Conservation (phyloP, 2,888 invertebrate genomes). For the Lypha dubia region DNA sequence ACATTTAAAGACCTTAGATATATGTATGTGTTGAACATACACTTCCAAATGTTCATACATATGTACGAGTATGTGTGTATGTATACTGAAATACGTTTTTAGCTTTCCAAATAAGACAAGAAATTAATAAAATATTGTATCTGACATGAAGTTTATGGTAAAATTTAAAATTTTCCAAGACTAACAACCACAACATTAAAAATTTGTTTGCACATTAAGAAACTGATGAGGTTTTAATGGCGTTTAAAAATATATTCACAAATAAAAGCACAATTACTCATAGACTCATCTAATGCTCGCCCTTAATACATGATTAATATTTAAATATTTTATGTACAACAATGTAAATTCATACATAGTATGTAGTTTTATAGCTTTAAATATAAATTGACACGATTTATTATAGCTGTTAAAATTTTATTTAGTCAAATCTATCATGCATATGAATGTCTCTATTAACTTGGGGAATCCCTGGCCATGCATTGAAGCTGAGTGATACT, state of each 20-base stretch:
- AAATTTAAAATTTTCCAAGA: not conserved
- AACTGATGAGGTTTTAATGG: not conserved
- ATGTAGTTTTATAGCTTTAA: not conserved
- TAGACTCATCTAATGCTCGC: not conserved
- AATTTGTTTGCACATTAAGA: not conserved
- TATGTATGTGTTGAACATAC: too few relatives aligned
- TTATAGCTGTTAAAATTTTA: too few relatives aligned
- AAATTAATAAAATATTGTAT: not conserved
- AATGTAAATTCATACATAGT: too few relatives aligned
- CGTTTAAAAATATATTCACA: not conserved
- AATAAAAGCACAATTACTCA: not conserved
- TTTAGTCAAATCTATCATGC: not conserved
- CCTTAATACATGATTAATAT: not conserved
- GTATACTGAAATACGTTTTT: too few relatives aligned
- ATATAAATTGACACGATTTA: not conserved
- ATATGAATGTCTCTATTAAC: not conserved
- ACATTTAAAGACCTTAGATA: too few relatives aligned
- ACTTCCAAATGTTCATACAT: too few relatives aligned
- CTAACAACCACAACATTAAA: not conserved
- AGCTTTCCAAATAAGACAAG: too few relatives aligned
- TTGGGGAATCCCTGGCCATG: constrained; percentile 31
- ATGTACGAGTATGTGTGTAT: too few relatives aligned
- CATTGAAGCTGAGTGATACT: not conserved
- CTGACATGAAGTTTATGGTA: not conserved
- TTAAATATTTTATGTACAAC: not conserved